Conservation (phyloP, 1,140 invertebrate species). For the Papilio dardanus region DNA sequence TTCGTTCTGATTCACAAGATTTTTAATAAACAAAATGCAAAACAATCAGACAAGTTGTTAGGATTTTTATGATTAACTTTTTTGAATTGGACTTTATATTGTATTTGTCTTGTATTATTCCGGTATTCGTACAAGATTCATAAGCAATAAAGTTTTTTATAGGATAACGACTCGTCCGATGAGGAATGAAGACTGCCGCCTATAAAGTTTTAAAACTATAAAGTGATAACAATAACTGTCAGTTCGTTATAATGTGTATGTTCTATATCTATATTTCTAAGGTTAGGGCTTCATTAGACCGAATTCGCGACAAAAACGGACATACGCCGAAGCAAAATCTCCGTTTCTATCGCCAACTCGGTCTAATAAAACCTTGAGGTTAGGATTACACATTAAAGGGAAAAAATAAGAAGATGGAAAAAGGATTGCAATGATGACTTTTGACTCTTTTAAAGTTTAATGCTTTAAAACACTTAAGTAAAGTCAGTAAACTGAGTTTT, state of each 20-base stretch:
- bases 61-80: neutral
- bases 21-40: constrained; percentile 3
- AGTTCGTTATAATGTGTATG: neutral
- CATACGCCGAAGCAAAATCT: too few relatives aligned
- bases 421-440: neutral
- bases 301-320: too few relatives aligned
- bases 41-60: neutral
- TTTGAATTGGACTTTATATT: neutral
- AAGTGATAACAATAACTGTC: neutral
- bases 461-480: too few relatives aligned
- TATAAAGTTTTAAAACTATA: neutral
- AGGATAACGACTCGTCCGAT: neutral
- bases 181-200: neutral
- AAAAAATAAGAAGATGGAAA: too few relatives aligned
- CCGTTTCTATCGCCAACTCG: too few relatives aligned
- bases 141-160: neutral
- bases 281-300: too few relatives aligned
- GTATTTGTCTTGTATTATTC: constrained; percentile 14
- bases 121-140: neutral
- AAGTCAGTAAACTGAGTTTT: too few relatives aligned
- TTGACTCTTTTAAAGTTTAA: too few relatives aligned
- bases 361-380: too few relatives aligned
- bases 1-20: constrained; percentile 19
- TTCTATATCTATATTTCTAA: neutral
- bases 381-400: too few relatives aligned